Evolutionary conservation across 1,140 invertebrate species (phyloP).

Genomic region (Drosophila persimilis): DNA sequence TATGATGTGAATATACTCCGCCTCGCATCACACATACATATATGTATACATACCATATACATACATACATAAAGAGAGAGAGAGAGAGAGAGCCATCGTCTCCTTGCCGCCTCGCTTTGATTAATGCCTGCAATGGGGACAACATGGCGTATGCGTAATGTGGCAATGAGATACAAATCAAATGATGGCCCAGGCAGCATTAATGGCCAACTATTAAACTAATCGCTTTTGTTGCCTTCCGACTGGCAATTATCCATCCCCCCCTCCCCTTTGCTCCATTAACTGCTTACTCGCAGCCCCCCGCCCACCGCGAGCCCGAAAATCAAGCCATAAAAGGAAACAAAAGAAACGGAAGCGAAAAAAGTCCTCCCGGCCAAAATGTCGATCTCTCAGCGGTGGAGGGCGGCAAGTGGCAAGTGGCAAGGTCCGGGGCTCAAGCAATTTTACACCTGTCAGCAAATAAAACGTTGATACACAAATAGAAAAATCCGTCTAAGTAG

Average conservation of each 20-base stretch:
- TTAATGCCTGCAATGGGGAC: slow-evolving; percentile 62
- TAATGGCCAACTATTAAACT: slow-evolving; percentile 76
- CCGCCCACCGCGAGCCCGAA: background rate
- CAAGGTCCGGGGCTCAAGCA: slow-evolving; percentile 34
- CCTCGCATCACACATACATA: background rate
- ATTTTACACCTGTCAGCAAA: slow-evolving; percentile 81
- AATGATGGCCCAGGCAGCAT: slow-evolving; percentile 51
- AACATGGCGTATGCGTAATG: slow-evolving; percentile 66
- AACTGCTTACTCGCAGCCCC: too few species aligned
- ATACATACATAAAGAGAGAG: too few species aligned
- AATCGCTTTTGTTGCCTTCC: slow-evolving; percentile 61
- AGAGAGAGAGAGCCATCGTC: too few species aligned
- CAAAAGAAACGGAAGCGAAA: slow-evolving; percentile 16
- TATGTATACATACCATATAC: background rate
- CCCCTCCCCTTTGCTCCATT: too few species aligned
- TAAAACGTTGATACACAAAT: slow-evolving; percentile 79
- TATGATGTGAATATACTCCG: background rate
- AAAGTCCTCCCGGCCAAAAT: slow-evolving; percentile 34
- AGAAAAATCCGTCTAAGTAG: slow-evolving; percentile 76
- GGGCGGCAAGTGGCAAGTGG: background rate
- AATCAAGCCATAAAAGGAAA: slow-evolving; percentile 49
- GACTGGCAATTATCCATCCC: slow-evolving; percentile 59
- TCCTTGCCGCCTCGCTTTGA: slow-evolving; percentile 33
- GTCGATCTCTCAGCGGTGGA: slow-evolving; percentile 23
- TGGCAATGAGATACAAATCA: slow-evolving; percentile 48